These are phyloP conservation scores for Cacatua alba DNA, from an alignment of 2,113 vertebrate species.

Conservation along the genomic window DNA sequence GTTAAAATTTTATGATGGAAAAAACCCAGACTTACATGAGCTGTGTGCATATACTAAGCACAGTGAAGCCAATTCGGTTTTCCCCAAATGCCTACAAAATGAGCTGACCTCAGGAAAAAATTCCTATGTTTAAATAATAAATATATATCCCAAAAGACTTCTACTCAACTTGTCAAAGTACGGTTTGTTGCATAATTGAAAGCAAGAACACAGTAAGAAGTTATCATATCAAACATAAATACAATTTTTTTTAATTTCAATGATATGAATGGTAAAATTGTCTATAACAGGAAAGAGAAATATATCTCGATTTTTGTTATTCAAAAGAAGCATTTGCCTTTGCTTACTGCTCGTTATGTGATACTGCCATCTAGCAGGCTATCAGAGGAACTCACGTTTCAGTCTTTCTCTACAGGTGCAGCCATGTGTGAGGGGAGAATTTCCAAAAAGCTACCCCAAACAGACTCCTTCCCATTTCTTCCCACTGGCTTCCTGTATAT, in stretches of 20 bases:
- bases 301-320: not conserved
- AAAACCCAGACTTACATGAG: not conserved
- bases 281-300: not conserved
- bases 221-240: not conserved
- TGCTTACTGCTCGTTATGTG: not conserved
- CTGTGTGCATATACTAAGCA: not conserved
- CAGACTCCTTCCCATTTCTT: not conserved
- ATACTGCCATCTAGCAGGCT: slow-evolving; percentile 25
- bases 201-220: not conserved
- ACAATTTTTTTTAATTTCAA: not conserved
- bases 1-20: slow-evolving; percentile 34
- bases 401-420: not conserved
- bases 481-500: not conserved
- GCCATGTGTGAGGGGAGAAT: not conserved
- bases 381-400: not conserved
- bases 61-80: not conserved
- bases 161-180: not conserved
- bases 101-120: not conserved
- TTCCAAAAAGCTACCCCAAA: not conserved
- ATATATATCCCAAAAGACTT: not conserved
- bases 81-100: not conserved
- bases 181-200: not conserved
- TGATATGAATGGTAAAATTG: not conserved
- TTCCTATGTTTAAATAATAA: not conserved
- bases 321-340: not conserved